Evolutionary conservation across 2,888 invertebrate species (phyloP), one percentile per base, ranked within the genome.

Genomic region (Lithosia quadra): DNA sequence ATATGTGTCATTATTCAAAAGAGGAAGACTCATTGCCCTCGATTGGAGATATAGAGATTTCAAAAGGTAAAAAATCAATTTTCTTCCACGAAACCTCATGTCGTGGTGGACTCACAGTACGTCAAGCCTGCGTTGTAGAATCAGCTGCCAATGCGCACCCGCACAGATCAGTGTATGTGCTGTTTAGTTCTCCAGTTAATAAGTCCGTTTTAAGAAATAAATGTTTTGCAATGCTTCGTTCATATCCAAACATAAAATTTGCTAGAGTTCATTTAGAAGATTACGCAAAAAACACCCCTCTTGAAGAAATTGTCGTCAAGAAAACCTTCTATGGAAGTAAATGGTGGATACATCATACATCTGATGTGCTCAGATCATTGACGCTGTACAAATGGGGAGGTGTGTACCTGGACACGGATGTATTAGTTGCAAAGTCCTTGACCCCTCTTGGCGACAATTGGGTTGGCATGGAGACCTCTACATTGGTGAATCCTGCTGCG

Each of bases 31-130:
- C 62, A 21, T 62, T 62, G 28, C 49, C 43, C 1, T 11, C 43
- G 7, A 13, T 53, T 5, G 21, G n/a, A 33, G 49, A 49, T 11
- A 5, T 49, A 2, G 8, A n/a, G 11, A n/a, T 43, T 49, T 24
- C 24, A 11, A 18, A n/a, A 18, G 7, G 28, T 28, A 24, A n/a
- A 1, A 9, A 49, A n/a, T 62, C 62, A 2, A 96, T 96, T 75
- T 96, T 96, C 83, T 96, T 96, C 81, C 95, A 96, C 77, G 96
- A 96, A 82, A 96, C 96, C 0, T 96, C 96, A 0, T 96, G 96
- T 79, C 91, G 89, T 2, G 91, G 93, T 9, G 79, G 86, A 0
- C 83, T 96, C 22, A 92, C 79, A 0, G n/a, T 21, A n/a, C 74
- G 80, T 0, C 81, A 84, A 57, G 84, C 84, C 0, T 85, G 85